A percentile compares a stretch with the other conserved stretches of the same genome.
Conservation (phyloP, 2,797 vertebrate species). For the Sebastes taczanowskii region DNA sequence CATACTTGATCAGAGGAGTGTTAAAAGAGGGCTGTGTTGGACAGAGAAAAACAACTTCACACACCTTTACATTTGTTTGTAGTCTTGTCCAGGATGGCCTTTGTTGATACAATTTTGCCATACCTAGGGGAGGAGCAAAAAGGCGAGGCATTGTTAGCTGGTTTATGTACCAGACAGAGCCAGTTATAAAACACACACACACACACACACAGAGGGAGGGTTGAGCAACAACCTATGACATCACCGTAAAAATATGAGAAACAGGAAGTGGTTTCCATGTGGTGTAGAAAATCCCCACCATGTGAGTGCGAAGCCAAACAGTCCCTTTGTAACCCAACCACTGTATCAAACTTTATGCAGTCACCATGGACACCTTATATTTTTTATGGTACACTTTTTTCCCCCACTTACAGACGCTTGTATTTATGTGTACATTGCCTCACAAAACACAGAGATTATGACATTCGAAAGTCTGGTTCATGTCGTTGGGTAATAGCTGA, state of each 20-base stretch:
- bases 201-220: constrained; percentile 32
- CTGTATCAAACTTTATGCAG: constrained; percentile 11
- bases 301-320: constrained; percentile 53
- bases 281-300: constrained; percentile 69
- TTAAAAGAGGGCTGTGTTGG: not conserved
- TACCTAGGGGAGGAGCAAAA: constrained; percentile 85
- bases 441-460: not conserved
- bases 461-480: not conserved
- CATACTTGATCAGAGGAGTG: not conserved
- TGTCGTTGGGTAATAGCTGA: not conserved
- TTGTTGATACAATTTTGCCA: constrained; percentile 99
- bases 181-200: constrained; percentile 69
- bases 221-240: constrained; percentile 81
- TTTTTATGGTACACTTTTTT: not conserved
- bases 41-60: constrained; percentile 42
- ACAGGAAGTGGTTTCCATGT: constrained; percentile 81
- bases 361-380: not conserved
- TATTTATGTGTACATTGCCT: not conserved
- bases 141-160: constrained; percentile 62
- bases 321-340: constrained; percentile 45
- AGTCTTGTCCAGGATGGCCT: constrained; percentile 99
- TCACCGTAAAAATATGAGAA: constrained; percentile 79
- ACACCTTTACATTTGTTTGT: constrained; percentile 99
- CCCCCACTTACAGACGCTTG: not conserved
- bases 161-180: constrained; percentile 62